These are phyloP conservation scores for Cotesia chilonis DNA, from an alignment of 1,140 invertebrate genomes.

Conservation along the genomic window DNA sequence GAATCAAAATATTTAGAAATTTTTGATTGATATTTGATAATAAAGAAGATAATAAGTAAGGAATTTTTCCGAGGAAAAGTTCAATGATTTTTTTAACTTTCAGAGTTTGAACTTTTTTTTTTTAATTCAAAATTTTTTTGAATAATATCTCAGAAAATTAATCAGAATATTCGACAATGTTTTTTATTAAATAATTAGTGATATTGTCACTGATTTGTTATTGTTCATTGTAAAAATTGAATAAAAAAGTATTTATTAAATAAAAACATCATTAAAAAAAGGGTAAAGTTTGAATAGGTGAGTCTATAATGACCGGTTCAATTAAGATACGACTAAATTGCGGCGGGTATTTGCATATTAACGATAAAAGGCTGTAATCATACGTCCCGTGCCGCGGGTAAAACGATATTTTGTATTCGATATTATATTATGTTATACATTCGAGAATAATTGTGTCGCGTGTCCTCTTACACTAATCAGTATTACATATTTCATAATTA, in stretches of 20 bases:
- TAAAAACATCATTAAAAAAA: neutral
- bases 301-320: slow-evolving; percentile 55
- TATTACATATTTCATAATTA: neutral
- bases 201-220: too few relatives aligned
- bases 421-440: slow-evolving; percentile 14
- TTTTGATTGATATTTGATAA: too few relatives aligned
- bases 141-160: too few relatives aligned
- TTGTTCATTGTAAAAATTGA: too few relatives aligned
- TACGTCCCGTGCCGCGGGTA: slow-evolving; percentile 46
- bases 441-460: slow-evolving; percentile 5
- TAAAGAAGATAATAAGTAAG: too few relatives aligned
- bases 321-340: slow-evolving; percentile 57
- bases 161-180: too few relatives aligned
- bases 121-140: too few relatives aligned
- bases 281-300: slow-evolving; percentile 34
- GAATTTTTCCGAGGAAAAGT: too few relatives aligned
- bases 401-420: slow-evolving; percentile 1
- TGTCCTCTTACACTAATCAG: slow-evolving; percentile 4
- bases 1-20: too few relatives aligned
- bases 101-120: too few relatives aligned
- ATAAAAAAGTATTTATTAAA: neutral
- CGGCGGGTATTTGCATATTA: slow-evolving; percentile 54
- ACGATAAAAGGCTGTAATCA: slow-evolving; percentile 56
- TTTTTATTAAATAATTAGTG: too few relatives aligned
- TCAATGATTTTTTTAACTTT: too few relatives aligned